Percentiles rank a stretch among this genome's conserved stretches.
Evolutionary conservation across 30 jellyfish, hydroid and myxozoan species (phyloP).

Genomic region (Pseudorhiza aurosa): DNA sequence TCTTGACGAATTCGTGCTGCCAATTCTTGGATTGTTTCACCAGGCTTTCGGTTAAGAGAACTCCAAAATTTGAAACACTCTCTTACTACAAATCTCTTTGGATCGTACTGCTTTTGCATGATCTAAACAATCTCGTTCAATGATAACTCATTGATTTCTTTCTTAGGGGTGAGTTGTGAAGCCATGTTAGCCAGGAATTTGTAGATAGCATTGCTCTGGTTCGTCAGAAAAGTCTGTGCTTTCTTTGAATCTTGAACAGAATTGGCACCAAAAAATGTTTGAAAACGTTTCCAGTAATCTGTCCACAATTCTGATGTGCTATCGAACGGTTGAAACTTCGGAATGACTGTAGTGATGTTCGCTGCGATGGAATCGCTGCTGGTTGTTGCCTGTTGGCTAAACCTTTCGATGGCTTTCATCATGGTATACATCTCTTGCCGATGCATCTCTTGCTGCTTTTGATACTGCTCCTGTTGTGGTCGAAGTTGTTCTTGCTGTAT

Average conservation of each 20-base stretch:
- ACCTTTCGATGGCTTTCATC: no score
- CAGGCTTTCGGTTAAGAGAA: constrained; percentile 29
- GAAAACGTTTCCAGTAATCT: constrained; percentile 4
- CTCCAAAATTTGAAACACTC: constrained; percentile 55
- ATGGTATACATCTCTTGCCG: not conserved
- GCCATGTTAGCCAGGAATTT: constrained; percentile 21
- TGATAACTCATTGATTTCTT: constrained; percentile 27
- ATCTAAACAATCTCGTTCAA: constrained; percentile 35
- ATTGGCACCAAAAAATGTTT: not conserved
- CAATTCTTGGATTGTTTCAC: constrained; percentile 53
- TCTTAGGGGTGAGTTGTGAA: constrained; percentile 16
- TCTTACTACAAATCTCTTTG: constrained; percentile 32
- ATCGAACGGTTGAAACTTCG: constrained; percentile 4
- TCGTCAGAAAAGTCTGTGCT: not conserved
- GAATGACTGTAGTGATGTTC: no score
- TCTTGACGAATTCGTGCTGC: constrained; percentile 64
- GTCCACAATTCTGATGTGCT: constrained; percentile 10
- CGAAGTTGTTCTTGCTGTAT: no score
- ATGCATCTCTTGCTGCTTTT: not conserved
- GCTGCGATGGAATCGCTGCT: not conserved
- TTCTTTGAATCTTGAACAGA: not conserved
- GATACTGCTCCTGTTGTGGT: not conserved
- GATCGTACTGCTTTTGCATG: constrained; percentile 42
- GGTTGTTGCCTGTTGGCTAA: not conserved
- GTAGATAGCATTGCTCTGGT: not conserved